A percentile compares a stretch with the other conserved stretches of the same genome.
phyloP scores from a whole-genome alignment of 2,888 invertebrate genomes.

The Pseudococcus longispinus region DNA sequence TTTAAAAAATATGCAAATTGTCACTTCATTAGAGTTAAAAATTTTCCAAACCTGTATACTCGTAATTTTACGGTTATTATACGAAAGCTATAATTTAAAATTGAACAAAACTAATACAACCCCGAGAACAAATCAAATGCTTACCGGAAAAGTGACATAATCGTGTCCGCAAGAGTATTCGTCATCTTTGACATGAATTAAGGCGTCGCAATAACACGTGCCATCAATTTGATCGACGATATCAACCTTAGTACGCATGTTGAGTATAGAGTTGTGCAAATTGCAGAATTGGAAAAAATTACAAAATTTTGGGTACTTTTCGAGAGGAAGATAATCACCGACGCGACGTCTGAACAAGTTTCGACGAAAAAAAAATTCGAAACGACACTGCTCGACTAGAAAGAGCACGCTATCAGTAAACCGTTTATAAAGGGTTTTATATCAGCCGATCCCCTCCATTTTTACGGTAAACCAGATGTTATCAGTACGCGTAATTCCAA shows the following conservation, averaged over 20 bases:
- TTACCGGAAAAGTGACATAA: constrained; percentile 47
- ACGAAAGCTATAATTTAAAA: not conserved
- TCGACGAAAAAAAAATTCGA: not conserved
- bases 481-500: constrained; percentile 27
- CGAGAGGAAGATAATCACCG: constrained; percentile 7
- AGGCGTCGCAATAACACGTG: constrained; percentile 49
- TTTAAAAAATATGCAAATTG: not conserved
- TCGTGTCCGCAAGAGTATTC: constrained; percentile 49
- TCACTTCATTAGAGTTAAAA: not conserved
- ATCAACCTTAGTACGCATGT: constrained; percentile 49
- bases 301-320: not conserved
- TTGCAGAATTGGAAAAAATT: not conserved
- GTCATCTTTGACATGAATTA: constrained; percentile 49
- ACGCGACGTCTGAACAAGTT: not conserved
- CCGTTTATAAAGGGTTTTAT: constrained; percentile 40
- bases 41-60: not conserved
- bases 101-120: not conserved
- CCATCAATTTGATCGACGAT: constrained; percentile 51
- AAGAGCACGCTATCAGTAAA: constrained; percentile 40
- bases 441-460: constrained; percentile 1
- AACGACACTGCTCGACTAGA: constrained; percentile 24
- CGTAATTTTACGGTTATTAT: not conserved
- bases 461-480: not conserved
- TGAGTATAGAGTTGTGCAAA: not conserved
- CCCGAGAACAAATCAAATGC: not conserved